Percentiles rank a stretch among this genome's conserved stretches.
These are phyloP conservation scores for Tinamus major DNA, from an alignment of 2,797 vertebrate species.

Conservation along the genomic window DNA sequence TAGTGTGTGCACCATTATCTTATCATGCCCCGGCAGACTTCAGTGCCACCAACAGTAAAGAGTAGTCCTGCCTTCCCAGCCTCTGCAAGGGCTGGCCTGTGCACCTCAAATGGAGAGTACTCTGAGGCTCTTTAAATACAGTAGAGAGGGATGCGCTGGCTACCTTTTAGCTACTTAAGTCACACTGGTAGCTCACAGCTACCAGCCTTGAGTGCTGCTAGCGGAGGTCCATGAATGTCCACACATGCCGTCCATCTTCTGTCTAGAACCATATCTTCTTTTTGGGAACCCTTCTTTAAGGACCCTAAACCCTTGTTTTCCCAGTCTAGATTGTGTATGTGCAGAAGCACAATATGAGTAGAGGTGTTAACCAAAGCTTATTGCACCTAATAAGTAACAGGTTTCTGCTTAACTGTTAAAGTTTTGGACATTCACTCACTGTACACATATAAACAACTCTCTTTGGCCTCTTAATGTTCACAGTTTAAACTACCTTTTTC, in stretches of 20 bases:
- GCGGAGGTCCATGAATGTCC: not conserved
- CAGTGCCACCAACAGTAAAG: rapidly evolving
- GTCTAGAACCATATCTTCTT: not conserved
- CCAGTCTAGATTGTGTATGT: not conserved
- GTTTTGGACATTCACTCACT: not conserved
- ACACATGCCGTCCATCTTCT: not conserved
- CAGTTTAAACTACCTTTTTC: not conserved
- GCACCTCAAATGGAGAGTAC: not conserved
- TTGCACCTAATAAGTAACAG: not conserved
- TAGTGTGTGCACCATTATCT: not conserved
- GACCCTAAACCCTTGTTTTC: not conserved
- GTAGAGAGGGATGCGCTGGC: not conserved
- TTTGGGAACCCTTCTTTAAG: not conserved
- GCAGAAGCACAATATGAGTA: not conserved
- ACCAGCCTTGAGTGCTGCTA: not conserved
- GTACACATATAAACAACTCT: not conserved
- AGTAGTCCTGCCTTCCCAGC: too few relatives aligned
- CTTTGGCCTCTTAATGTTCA: not conserved
- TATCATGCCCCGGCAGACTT: not conserved
- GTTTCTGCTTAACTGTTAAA: slow-evolving; percentile 1
- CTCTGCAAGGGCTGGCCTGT: not conserved
- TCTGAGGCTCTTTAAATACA: not conserved
- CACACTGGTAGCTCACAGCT: not conserved
- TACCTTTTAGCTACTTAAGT: not conserved
- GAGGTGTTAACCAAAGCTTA: not conserved